Conservation (phyloP, 2,113 vertebrate species). For the Corythornis madagascariensis region DNA sequence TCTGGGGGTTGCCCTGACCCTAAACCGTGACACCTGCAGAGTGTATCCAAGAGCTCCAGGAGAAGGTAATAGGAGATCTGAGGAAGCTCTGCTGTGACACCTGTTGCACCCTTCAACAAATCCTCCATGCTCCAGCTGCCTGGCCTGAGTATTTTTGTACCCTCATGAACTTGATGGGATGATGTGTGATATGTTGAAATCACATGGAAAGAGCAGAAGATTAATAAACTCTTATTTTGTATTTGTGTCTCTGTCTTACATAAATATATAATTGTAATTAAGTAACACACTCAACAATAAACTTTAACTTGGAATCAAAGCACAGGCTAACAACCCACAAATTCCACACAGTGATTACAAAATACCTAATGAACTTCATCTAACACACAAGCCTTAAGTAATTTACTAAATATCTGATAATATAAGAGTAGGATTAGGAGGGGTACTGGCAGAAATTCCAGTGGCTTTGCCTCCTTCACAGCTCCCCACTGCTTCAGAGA, state of each 20-base stretch:
- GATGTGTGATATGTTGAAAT: neutral
- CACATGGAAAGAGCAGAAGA: neutral
- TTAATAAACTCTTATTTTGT: neutral
- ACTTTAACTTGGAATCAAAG: slow-evolving; percentile 12
- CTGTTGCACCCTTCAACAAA: neutral
- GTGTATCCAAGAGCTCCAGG: neutral
- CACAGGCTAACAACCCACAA: neutral
- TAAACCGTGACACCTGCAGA: too few relatives aligned
- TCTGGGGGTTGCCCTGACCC: too few relatives aligned
- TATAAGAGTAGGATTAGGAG: slow-evolving; percentile 56
- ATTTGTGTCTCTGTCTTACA: neutral
- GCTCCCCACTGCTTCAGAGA: slow-evolving; percentile 69
- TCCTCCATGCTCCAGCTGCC: neutral
- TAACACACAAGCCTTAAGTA: slow-evolving; percentile 19
- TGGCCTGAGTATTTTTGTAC: neutral
- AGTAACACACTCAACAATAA: neutral
- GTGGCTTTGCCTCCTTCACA: slow-evolving; percentile 66
- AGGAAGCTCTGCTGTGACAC: neutral
- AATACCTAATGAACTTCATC: slow-evolving; percentile 12
- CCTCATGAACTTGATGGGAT: neutral
- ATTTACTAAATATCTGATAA: slow-evolving; percentile 61
- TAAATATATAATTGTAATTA: neutral
- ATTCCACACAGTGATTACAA: neutral
- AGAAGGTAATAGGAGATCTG: neutral
- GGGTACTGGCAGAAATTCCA: slow-evolving; percentile 57